Conservation (phyloP, 2,113 vertebrate species). For the Laterallus jamaicensis region DNA sequence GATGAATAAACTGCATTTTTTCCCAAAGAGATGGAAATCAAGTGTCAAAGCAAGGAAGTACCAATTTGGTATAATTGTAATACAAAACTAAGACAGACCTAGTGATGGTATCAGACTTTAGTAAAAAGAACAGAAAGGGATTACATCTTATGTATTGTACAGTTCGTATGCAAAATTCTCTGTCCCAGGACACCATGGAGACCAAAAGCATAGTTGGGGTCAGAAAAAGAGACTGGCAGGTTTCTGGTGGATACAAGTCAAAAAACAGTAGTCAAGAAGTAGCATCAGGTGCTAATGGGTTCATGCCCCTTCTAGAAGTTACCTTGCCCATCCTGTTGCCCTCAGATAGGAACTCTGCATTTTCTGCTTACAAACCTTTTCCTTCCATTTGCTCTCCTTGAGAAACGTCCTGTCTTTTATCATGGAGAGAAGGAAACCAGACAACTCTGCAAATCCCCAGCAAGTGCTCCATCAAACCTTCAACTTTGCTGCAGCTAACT, state of each 20-base stretch:
- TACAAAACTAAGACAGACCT: neutral
- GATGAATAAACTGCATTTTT: too few species aligned
- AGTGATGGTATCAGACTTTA: neutral
- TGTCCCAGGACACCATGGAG: neutral
- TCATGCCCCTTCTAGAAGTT: neutral
- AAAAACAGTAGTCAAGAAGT: neutral
- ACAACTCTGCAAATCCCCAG: neutral
- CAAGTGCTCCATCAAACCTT: slow-evolving; percentile 5
- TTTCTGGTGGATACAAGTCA: neutral
- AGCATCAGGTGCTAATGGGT: neutral
- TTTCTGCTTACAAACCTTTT: neutral
- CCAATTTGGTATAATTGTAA: neutral
- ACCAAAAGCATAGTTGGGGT: neutral
- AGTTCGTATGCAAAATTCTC: neutral
- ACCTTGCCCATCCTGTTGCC: neutral
- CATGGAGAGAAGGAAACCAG: neutral
- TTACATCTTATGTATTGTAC: neutral
- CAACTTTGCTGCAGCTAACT: slow-evolving; percentile 13
- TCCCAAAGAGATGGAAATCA: too few species aligned
- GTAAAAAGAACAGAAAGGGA: neutral
- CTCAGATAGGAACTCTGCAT: neutral
- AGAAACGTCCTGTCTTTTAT: neutral
- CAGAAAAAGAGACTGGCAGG: neutral
- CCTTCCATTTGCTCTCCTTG: neutral
- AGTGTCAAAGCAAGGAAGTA: neutral